Base-by-base conservation (phyloP, 2,888 invertebrate species). In the Cyaniris semiargus region DNA sequence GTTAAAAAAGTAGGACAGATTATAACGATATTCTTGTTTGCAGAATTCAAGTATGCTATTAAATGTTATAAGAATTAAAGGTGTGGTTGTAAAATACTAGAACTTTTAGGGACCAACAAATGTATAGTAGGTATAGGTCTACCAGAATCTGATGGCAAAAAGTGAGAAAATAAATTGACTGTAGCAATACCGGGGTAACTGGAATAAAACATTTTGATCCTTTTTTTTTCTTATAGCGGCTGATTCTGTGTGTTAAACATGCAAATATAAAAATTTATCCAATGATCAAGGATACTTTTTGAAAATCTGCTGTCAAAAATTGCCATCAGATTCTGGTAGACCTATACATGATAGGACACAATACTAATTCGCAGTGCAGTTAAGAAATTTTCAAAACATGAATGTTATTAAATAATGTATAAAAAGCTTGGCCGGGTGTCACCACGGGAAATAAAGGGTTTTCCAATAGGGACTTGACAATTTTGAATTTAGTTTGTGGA, bases 1-100 rank as follows among this genome's bases (percentile, higher is more conserved):
- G 71, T 60, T 71, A 79, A 79, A 60, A 78, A 80, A 76, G 38
- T 78, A 38, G 27, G 6, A 18, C 38, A 76, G 56, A 23, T 8
- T 60, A 38, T 15, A 23, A 76, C 23, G 13, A 66, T 66, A 21
- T 23, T 60, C 10, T 13, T 23, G 21, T 10, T 13, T 15, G 27
- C 66, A 66, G 27, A 66, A 1, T 60, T 23, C 13, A 10, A 60
- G 23, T 23, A 23, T 60, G 23, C 60, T 13, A 60, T 60, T 60
- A 60, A 23, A 60, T 13, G 60, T 21, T 60, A 60, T 23, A 23
- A 10, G 6, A n/a, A 56, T 56, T 58, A 18, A 18, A 56, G 18
- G 18, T 6, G n/a, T 7, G n/a, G 56, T 56, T 18, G 6, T 7
- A 56, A 18, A n/a, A n/a, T 5, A 56, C 18, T 56, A n/a, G 6